These are phyloP conservation scores for Cheirogaleus medius DNA, from an alignment of 2,113 vertebrate species.

Conservation along the genomic window DNA sequence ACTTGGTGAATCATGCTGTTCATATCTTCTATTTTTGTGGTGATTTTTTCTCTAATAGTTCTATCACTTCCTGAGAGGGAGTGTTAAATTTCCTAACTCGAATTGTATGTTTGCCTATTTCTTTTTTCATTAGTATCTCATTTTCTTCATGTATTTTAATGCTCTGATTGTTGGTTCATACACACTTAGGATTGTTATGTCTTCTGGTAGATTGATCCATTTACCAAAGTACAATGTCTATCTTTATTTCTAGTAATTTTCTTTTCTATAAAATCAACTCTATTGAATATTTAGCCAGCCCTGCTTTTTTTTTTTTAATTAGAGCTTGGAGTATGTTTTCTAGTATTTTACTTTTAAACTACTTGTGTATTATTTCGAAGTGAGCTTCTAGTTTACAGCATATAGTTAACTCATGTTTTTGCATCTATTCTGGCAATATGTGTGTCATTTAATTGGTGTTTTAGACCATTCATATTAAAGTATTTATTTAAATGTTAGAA, in stretches of 20 bases:
- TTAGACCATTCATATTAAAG: background rate
- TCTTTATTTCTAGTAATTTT: background rate
- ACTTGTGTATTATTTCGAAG: background rate
- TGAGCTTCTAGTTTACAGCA: background rate
- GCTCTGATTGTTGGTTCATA: background rate
- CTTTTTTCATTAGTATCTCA: background rate
- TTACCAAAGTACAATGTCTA: background rate
- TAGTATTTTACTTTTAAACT: background rate
- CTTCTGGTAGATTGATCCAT: background rate
- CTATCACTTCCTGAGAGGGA: background rate
- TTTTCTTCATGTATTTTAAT: background rate
- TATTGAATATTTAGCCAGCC: background rate
- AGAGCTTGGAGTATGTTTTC: background rate
- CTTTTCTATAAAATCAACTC: background rate
- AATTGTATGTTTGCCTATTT: background rate
- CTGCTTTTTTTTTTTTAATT: background rate
- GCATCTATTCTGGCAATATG: background rate
- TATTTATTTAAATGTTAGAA: background rate
- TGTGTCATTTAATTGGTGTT: background rate
- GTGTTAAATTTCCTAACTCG: background rate
- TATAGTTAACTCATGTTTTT: background rate
- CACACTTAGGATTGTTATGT: background rate
- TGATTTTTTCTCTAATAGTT: background rate
- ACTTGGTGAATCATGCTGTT: background rate
- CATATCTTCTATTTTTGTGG: background rate